Evolutionary conservation across 2,888 invertebrate genomes (phyloP).

Genomic region (Idaea straminata): DNA sequence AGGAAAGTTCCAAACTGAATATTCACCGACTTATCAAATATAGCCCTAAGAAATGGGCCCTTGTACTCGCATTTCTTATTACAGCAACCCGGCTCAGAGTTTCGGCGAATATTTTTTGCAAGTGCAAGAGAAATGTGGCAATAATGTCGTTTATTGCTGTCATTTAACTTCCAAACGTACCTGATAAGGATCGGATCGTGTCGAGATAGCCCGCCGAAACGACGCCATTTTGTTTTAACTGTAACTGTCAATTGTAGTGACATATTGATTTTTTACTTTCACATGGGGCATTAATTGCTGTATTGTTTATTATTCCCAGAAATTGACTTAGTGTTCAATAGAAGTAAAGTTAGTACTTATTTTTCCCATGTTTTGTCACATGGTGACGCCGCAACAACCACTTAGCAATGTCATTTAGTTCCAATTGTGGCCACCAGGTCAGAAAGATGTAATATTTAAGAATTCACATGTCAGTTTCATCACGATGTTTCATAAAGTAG

Average conservation of each 20-base stretch:
- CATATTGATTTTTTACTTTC: constrained; percentile 13
- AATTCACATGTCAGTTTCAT: not conserved
- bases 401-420: not conserved
- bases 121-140: constrained; percentile 33
- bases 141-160: constrained; percentile 48
- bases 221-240: constrained; percentile 38
- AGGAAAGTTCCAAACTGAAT: constrained; percentile 10
- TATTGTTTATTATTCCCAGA: too few relatives aligned
- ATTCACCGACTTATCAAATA: constrained; percentile 13
- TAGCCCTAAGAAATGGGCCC: not conserved
- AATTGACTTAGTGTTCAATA: too few relatives aligned
- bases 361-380: too few relatives aligned
- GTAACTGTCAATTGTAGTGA: constrained; percentile 32
- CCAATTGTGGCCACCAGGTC: not conserved
- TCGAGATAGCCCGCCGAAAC: constrained; percentile 41
- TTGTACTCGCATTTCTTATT: not conserved
- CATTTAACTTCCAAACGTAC: constrained; percentile 42
- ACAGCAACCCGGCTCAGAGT: constrained; percentile 9
- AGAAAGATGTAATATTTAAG: not conserved
- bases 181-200: constrained; percentile 43
- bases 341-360: too few relatives aligned
- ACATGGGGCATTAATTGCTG: too few relatives aligned
- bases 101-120: constrained; percentile 11
- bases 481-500: not conserved
- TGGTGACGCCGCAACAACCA: too few relatives aligned